phyloP scores from a whole-genome alignment of 2,888 invertebrate genomes.

The Nephrotoma guestfalica region DNA sequence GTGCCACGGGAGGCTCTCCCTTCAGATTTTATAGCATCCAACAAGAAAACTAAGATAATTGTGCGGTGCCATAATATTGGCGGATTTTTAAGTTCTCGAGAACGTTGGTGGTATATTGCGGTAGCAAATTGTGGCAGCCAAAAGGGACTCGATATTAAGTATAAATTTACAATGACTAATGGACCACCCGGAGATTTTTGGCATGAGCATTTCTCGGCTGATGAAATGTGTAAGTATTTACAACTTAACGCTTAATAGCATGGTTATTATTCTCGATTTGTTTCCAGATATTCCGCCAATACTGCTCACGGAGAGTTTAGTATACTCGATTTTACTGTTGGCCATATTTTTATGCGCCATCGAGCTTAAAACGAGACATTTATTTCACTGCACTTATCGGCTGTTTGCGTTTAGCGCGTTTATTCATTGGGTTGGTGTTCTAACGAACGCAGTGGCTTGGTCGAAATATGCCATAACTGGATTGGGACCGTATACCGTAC shows the following conservation, averaged over 20 bases:
- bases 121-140: slow-evolving; percentile 61
- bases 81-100: slow-evolving; percentile 63
- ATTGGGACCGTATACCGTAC: slow-evolving; percentile 36
- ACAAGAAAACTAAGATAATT: slow-evolving; percentile 17
- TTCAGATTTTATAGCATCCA: slow-evolving; percentile 10
- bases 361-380: slow-evolving; percentile 60
- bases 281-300: slow-evolving; percentile 73
- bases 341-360: slow-evolving; percentile 60
- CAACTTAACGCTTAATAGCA: not conserved
- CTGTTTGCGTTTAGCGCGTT: slow-evolving; percentile 59
- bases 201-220: slow-evolving; percentile 85
- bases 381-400: slow-evolving; percentile 80
- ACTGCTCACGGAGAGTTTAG: slow-evolving; percentile 55
- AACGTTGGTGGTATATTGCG: slow-evolving; percentile 91
- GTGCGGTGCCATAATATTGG: slow-evolving; percentile 51
- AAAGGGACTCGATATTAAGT: slow-evolving; percentile 64
- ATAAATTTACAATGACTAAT: slow-evolving; percentile 78
- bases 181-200: slow-evolving; percentile 65
- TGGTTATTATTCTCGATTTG: not conserved
- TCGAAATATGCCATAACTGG: slow-evolving; percentile 68
- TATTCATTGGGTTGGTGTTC: slow-evolving; percentile 54
- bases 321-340: slow-evolving; percentile 56
- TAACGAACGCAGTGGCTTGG: slow-evolving; percentile 54
- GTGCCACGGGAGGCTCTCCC: slow-evolving; percentile 15
- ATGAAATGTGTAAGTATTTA: slow-evolving; percentile 74